phyloP scores from a whole-genome alignment of 1,140 invertebrate genomes.

The Heliconius nattereri region DNA sequence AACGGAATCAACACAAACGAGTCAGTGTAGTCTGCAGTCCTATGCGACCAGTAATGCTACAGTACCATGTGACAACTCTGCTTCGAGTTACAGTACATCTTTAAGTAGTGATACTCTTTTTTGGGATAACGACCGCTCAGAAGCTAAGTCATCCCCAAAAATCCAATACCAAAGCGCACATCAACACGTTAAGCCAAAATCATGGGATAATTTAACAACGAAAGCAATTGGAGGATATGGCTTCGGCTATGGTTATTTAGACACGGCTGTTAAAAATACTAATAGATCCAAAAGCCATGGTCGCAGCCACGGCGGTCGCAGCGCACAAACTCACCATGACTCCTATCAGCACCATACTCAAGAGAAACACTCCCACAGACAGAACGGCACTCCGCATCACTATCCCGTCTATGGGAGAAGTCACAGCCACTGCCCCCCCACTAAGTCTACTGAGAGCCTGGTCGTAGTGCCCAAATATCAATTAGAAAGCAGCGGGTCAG shows the following conservation, averaged over 20 bases:
- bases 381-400: slow-evolving; percentile 79
- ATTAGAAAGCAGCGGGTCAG: slow-evolving; percentile 82
- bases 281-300: slow-evolving; percentile 78
- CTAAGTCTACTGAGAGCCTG: slow-evolving; percentile 90
- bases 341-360: slow-evolving; percentile 65
- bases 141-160: slow-evolving; percentile 72
- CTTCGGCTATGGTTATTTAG: slow-evolving; percentile 91
- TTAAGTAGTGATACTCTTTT: slow-evolving; percentile 91
- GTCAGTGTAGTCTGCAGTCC: slow-evolving; percentile 90
- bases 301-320: slow-evolving; percentile 73
- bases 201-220: slow-evolving; percentile 92
- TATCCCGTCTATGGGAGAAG: slow-evolving; percentile 60
- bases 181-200: slow-evolving; percentile 88
- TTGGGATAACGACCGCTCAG: slow-evolving; percentile 84
- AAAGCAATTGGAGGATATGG: slow-evolving; percentile 91
- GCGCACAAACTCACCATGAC: slow-evolving; percentile 78
- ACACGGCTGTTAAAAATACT: slow-evolving; percentile 83
- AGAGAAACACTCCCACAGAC: slow-evolving; percentile 78
- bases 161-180: slow-evolving; percentile 79
- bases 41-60: slow-evolving; percentile 86
- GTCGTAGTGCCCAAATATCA: slow-evolving; percentile 84
- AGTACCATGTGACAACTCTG: slow-evolving; percentile 85
- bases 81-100: slow-evolving; percentile 90
- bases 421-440: slow-evolving; percentile 79
- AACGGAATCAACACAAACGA: slow-evolving; percentile 84